phyloP scores from a whole-genome alignment of 2,797 vertebrate genomes.

The Lateolabrax maculatus region DNA sequence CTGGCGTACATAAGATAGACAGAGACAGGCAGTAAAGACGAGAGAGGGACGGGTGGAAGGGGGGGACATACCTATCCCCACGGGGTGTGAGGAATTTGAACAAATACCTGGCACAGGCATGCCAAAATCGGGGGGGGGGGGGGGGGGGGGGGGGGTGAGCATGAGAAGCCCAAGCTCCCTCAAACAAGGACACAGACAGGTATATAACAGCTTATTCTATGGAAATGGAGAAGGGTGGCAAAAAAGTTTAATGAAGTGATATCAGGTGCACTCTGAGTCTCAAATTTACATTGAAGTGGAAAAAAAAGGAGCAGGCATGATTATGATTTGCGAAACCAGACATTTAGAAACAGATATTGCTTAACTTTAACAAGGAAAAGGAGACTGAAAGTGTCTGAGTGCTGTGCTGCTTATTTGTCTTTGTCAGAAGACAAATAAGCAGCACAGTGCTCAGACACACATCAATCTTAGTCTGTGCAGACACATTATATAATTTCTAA shows the following conservation, averaged over 20 bases:
- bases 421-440: too few species aligned
- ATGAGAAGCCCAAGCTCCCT: slow-evolving; percentile 54
- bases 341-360: slow-evolving; percentile 32
- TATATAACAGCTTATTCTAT: slow-evolving; percentile 52
- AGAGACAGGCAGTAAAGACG: slow-evolving; percentile 85
- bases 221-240: slow-evolving; percentile 39
- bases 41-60: slow-evolving; percentile 61
- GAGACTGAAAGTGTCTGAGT: slow-evolving; percentile 24
- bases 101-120: slow-evolving; percentile 89
- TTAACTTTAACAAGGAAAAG: slow-evolving; percentile 35
- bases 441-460: too few species aligned
- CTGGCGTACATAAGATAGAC: slow-evolving; percentile 81
- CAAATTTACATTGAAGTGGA: slow-evolving; percentile 6
- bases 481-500: slow-evolving; percentile 66
- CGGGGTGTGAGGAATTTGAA: slow-evolving; percentile 90
- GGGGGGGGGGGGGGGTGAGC: slow-evolving; percentile 32
- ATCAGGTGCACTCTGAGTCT: slow-evolving; percentile 17
- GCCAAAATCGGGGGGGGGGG: slow-evolving; percentile 83
- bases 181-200: slow-evolving; percentile 56
- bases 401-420: slow-evolving; percentile 64
- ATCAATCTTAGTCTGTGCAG: slow-evolving; percentile 58
- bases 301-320: slow-evolving; percentile 11
- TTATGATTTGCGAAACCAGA: slow-evolving; percentile 29
- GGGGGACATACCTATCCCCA: slow-evolving; percentile 87
- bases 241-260: slow-evolving; percentile 32